A percentile compares a stretch with the other conserved stretches of the same genome.
Evolutionary conservation across 2,888 invertebrate genomes (phyloP).

Genomic region (Sesia apiformis): DNA sequence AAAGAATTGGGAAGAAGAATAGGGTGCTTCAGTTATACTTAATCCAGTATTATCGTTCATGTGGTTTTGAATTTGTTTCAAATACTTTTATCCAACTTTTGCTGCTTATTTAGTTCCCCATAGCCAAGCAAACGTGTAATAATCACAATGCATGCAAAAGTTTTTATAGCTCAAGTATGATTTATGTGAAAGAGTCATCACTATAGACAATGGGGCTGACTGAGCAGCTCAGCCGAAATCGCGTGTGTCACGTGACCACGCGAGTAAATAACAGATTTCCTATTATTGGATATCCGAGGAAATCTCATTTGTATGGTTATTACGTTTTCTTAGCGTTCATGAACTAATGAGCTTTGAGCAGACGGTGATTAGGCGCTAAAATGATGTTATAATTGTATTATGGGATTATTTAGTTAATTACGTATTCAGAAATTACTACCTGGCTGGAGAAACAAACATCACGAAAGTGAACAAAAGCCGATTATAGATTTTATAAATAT

Average conservation of each 20-base stretch:
- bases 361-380: too few relatives aligned
- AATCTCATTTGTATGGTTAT: neutral
- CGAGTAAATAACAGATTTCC: conserved; percentile 1
- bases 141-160: neutral
- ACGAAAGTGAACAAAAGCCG: too few relatives aligned
- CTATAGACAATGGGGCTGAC: neutral
- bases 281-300: neutral
- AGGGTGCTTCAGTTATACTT: too few relatives aligned
- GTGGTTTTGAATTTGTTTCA: too few relatives aligned
- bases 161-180: neutral
- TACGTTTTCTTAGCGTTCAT: conserved; percentile 3
- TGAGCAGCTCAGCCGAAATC: conserved; percentile 10
- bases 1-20: too few relatives aligned
- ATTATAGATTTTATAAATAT: too few relatives aligned
- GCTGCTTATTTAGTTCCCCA: neutral
- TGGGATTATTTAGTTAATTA: too few relatives aligned
- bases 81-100: too few relatives aligned
- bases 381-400: too few relatives aligned
- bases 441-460: too few relatives aligned
- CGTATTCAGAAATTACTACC: too few relatives aligned
- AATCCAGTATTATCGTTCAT: too few relatives aligned
- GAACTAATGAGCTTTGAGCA: neutral
- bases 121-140: neutral
- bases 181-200: neutral
- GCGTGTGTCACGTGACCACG: conserved; percentile 25